Conservation (phyloP, 2,113 vertebrate species). For the Strix uralensis region DNA sequence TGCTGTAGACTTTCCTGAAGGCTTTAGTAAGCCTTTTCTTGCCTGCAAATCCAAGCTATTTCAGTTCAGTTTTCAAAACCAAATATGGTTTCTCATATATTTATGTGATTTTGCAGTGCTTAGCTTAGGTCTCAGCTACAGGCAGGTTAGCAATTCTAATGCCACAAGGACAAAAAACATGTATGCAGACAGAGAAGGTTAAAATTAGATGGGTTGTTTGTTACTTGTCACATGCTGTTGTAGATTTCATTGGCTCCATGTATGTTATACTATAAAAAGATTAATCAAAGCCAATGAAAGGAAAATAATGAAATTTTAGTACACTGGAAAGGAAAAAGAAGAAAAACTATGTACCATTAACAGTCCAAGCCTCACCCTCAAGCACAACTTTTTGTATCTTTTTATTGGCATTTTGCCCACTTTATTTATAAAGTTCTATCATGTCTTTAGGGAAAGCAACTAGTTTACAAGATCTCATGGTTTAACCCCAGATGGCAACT, state of each 20-base stretch:
- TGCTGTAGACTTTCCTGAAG: not conserved
- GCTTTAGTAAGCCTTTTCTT: not conserved
- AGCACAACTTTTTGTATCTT: not conserved
- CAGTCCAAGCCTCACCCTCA: not conserved
- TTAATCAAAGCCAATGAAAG: not conserved
- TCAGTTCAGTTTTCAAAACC: not conserved
- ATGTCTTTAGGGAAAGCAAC: not conserved
- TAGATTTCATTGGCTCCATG: not conserved
- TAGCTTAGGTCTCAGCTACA: not conserved
- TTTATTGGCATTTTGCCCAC: not conserved
- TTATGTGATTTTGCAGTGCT: not conserved
- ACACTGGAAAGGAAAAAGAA: not conserved
- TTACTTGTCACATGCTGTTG: not conserved
- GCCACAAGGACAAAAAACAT: not conserved
- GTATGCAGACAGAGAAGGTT: not conserved
- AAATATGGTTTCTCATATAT: not conserved
- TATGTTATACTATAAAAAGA: not conserved
- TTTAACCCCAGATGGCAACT: too few relatives aligned
- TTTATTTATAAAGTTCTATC: not conserved
- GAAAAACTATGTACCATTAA: not conserved
- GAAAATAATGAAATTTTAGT: not conserved
- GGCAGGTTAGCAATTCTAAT: not conserved
- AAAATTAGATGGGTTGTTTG: slow-evolving; percentile 4
- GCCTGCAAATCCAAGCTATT: not conserved
- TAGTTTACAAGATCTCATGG: not conserved